phyloP scores from a whole-genome alignment of 2,888 invertebrate species.

The Choreutis nemorana region DNA sequence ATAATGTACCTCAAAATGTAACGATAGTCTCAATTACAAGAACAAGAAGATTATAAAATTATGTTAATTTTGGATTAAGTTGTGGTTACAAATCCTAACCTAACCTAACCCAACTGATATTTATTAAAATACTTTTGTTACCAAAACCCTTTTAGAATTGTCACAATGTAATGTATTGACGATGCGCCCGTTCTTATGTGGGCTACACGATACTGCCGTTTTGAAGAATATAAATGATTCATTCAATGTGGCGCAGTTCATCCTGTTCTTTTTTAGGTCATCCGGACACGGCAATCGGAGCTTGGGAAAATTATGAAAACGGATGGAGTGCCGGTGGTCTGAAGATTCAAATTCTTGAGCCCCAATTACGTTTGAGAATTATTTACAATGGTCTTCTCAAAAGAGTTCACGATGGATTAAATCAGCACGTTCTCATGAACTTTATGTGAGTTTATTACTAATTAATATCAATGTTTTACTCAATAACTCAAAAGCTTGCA shows the following conservation, averaged over 20 bases:
- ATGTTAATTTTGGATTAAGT: too few species aligned
- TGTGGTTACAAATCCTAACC: too few species aligned
- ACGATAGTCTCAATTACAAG: too few species aligned
- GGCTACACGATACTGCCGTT: not conserved
- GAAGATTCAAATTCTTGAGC: conserved; percentile 69
- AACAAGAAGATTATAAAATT: too few species aligned
- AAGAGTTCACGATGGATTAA: conserved; percentile 32
- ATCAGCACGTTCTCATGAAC: conserved; percentile 54
- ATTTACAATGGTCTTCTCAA: conserved; percentile 74
- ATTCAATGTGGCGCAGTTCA: conserved; percentile 1
- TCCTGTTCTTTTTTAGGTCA: conserved; percentile 40
- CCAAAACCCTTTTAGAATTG: too few species aligned
- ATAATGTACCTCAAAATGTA: too few species aligned
- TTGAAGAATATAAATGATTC: not conserved
- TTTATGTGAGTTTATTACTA: conserved; percentile 69
- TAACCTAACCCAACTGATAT: too few species aligned
- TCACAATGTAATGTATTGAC: too few species aligned
- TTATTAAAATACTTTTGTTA: too few species aligned
- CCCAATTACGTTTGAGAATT: conserved; percentile 68
- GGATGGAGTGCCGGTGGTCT: conserved; percentile 69
- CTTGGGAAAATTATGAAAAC: conserved; percentile 28
- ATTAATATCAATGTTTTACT: too few species aligned
- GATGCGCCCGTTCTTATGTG: too few species aligned
- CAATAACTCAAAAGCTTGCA: too few species aligned
- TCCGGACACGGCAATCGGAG: conserved; percentile 54